Base-by-base conservation (phyloP, 2,888 invertebrate species). In the Miltochrista miniata region DNA sequence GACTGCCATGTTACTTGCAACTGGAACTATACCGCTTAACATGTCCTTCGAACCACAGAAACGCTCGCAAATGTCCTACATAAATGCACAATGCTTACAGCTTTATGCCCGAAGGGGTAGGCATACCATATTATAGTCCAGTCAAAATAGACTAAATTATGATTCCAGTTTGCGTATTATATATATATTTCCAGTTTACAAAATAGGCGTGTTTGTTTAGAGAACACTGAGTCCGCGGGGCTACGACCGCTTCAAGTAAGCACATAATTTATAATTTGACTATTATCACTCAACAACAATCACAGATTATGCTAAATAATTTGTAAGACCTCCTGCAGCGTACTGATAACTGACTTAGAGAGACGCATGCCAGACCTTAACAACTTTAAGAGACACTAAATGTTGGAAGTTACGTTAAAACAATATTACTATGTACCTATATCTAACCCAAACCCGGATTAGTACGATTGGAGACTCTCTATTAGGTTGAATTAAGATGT, bases 321-420 rank as follows among this genome's bases (percentile, higher is more conserved):
- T 67, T 58, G 43, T 63, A 67, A 64, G 64, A 54, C 51, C 47
- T 54, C 51, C 68, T 66, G 65, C 68, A 59, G 59, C 56, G 56
- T 44, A 49, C 51, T 55, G 65, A 66, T 66, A 66, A 66, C 61
- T 43, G 52, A 61, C 48, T 61, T 53, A 56, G 51, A 54, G n/a
- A n/a, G 63, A 64, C 55, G 64, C 58, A 61, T 51, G 51, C 11
- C 24, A 12, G 18, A 38, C 38, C 40, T 29, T 14, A 40, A 29
- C 14, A 36, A 14, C 36, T 7, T 36, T 14, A 36, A 15, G 15
- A 36, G 36, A 14, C 36, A 5, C 33, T 15, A 48, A 56, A n/a
- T 59, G 52, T 61, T 45, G 40, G 56, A 65, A 61, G 54, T 64
- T 59, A 60, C 48, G 58, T 58, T 56, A 64, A 64, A 61, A 54